Conservation (phyloP, 1,140 invertebrate species). For the Teleopsis dalmanni region DNA sequence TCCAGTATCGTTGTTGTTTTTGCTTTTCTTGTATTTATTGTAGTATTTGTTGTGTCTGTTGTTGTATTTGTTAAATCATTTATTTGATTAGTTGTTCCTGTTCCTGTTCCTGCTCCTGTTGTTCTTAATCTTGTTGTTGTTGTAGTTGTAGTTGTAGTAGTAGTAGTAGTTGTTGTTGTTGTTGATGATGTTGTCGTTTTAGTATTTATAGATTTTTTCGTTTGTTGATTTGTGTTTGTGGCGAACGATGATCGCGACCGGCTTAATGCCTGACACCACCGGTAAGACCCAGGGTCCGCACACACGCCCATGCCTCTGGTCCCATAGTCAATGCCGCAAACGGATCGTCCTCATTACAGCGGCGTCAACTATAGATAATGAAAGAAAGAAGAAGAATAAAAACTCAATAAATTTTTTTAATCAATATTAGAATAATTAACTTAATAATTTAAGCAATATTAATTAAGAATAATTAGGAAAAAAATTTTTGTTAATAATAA, state of each 20-base stretch:
- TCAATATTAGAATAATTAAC: no score
- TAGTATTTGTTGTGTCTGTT: conserved; percentile 2
- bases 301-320: conserved; percentile 73
- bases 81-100: conserved; percentile 4
- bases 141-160: conserved; percentile 3
- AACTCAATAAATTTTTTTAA: no score
- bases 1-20: conserved; percentile 9
- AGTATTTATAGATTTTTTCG: conserved; percentile 10
- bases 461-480: no score
- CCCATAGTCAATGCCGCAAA: conserved; percentile 70
- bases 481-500: no score
- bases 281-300: conserved; percentile 62
- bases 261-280: conserved; percentile 53
- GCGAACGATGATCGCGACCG: conserved; percentile 38
- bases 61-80: not conserved
- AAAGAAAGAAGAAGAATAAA: not conserved
- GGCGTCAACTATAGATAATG: conserved; percentile 53
- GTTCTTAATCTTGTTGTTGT: conserved; percentile 5
- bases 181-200: conserved; percentile 16
- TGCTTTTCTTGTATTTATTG: not conserved
- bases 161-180: conserved; percentile 15
- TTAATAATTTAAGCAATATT: no score
- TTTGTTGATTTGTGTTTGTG: conserved; percentile 18
- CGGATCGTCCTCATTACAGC: conserved; percentile 60
- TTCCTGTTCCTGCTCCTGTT: conserved; percentile 1